Evolutionary conservation across 2,113 vertebrate genomes (phyloP), one percentile per base, ranked within the genome.

Genomic region (Crotalus horridus): DNA sequence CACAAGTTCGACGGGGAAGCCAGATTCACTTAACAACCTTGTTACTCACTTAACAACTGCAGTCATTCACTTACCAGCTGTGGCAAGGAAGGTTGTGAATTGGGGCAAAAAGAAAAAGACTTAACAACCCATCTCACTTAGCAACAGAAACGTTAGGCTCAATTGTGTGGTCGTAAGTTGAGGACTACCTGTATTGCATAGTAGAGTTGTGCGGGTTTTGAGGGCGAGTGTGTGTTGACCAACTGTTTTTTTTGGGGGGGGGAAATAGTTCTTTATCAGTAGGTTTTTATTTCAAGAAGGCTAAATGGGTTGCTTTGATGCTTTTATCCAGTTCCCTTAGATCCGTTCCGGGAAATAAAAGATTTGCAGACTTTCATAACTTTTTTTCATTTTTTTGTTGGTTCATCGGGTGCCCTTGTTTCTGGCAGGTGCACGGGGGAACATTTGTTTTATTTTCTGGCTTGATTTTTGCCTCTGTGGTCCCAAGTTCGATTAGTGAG

Each of bases 261-360:
- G 88, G 39, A 95, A 91, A 5, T 23, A 23, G 39, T 8, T 87
- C 96, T 95, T 94, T 88, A 81, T 87, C 91, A 94, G 64, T 61
- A 48, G 0, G 20, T 93, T 93, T 51, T 95, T 96, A 95, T 97
- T 96, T 97, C 90, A 93, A 92, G 95, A 6, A 93, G 2, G 90
- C 74, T 51, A 43, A 94, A 96, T 96, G 91, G 1, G 95, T 96
- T 33, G 87, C 58, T 10, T 0, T 0, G 51, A 94, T 85, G 95
- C 95, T 97, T 95, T 96, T 96, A 96, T 94, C 91, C 88, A 91
- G 94, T 17, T 88, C 6, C 39, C 94, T 81, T 10, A 1, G 53
- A 94, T 91, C 94, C 95, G 94, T 95, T 96, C 94, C 8, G 9
- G n/a, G 92, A 95, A 95, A 86, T 91, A 85, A 24, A 24, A 4